Conservation (phyloP, 1,140 invertebrate species). For the Pseudobourletiella spinata region DNA sequence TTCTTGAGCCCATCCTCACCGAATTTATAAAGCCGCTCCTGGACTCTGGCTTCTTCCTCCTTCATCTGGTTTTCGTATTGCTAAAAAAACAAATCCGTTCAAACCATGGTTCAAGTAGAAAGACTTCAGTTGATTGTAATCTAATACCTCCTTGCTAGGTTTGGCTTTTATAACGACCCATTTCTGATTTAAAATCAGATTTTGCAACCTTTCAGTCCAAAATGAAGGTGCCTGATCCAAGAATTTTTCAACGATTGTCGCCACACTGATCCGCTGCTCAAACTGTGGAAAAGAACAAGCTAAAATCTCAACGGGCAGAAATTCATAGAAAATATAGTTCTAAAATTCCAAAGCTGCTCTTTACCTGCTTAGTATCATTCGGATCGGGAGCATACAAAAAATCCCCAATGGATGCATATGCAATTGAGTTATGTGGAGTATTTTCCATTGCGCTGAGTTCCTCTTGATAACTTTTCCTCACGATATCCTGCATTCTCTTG, state of each 20-base stretch:
- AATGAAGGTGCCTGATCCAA: conserved; percentile 52
- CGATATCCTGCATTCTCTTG: conserved; percentile 59
- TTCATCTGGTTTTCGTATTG: conserved; percentile 52
- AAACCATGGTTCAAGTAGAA: background rate
- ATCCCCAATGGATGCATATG: conserved; percentile 68
- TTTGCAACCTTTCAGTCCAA: conserved; percentile 61
- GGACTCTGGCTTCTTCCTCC: conserved; percentile 57
- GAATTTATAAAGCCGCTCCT: conserved; percentile 52
- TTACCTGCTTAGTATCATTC: conserved; percentile 57
- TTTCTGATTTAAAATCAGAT: conserved; percentile 57
- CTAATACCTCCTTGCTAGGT: conserved; percentile 45
- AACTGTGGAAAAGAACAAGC: conserved; percentile 48
- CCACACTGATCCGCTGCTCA: conserved; percentile 59
- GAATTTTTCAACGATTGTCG: conserved; percentile 54
- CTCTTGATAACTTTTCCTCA: conserved; percentile 62
- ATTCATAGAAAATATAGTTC: background rate
- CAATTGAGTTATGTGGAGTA: conserved; percentile 62
- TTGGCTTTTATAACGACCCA: conserved; percentile 47
- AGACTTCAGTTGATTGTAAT: background rate
- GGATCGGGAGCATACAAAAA: conserved; percentile 61
- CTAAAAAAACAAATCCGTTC: background rate
- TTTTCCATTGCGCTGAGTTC: conserved; percentile 62
- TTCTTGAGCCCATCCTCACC: conserved; percentile 58
- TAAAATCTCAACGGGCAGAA: conserved; percentile 21
- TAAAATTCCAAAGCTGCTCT: conserved; percentile 19